Percentiles rank a stretch among this genome's conserved stretches.
Conservation (phyloP, 53 echinoderm and acorn worm genomes). For the Zoroaster sp. region DNA sequence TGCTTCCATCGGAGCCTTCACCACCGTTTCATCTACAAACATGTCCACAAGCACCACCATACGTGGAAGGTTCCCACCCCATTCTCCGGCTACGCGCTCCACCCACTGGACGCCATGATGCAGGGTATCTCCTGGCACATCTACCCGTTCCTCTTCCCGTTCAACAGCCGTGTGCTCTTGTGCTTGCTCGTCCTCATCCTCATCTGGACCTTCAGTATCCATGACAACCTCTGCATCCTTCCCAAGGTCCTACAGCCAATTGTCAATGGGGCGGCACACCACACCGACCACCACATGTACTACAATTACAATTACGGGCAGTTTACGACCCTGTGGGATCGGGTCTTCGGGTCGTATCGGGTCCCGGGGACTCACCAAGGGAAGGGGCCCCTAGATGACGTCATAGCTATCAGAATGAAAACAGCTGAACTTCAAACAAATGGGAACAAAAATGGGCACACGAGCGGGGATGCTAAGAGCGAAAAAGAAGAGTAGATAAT, state of each 20-base stretch:
- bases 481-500: not conserved
- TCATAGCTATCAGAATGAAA: not conserved
- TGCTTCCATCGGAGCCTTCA: constrained; percentile 95
- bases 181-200: constrained; percentile 84
- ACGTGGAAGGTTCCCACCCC: constrained; percentile 95
- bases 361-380: constrained; percentile 78
- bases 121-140: constrained; percentile 95
- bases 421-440: not conserved
- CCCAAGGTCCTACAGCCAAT: constrained; percentile 74
- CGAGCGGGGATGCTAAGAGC: not conserved
- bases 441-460: not conserved
- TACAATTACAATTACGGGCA: constrained; percentile 98
- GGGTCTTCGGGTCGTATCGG: constrained; percentile 84
- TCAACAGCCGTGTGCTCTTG: constrained; percentile 84
- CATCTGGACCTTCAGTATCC: constrained; percentile 97
- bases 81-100: constrained; percentile 95
- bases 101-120: constrained; percentile 88
- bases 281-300: constrained; percentile 96
- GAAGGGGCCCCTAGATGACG: constrained; percentile 80
- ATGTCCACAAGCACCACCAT: constrained; percentile 91
- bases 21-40: constrained; percentile 82
- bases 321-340: constrained; percentile 96
- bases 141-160: constrained; percentile 90
- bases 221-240: constrained; percentile 85
- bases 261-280: constrained; percentile 95